Percentiles rank a stretch among this genome's conserved stretches.
phyloP scores from a whole-genome alignment of 2,888 invertebrate species.

The Eupithecia subfuscata region DNA sequence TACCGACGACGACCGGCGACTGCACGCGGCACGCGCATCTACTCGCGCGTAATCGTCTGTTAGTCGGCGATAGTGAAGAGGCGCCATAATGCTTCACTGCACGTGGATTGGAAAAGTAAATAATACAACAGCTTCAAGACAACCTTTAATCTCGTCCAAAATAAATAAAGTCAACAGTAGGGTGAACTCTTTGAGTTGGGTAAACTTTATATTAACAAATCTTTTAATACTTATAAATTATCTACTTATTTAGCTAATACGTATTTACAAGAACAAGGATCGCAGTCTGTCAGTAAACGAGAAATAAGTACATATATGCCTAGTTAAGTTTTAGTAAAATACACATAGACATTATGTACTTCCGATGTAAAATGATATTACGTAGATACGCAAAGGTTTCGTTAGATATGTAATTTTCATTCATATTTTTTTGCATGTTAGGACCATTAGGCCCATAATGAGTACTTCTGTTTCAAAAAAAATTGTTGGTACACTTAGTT shows the following conservation, averaged over 20 bases:
- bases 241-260: constrained; percentile 52
- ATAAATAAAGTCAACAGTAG: constrained; percentile 80
- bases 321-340: not conserved
- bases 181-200: constrained; percentile 81
- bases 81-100: not conserved
- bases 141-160: constrained; percentile 81
- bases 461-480: not conserved
- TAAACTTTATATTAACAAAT: constrained; percentile 77
- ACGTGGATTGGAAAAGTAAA: not conserved
- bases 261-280: constrained; percentile 64
- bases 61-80: not conserved
- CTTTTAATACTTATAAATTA: constrained; percentile 64
- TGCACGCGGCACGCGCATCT: no score
- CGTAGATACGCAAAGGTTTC: constrained; percentile 11
- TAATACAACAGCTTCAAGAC: constrained; percentile 63
- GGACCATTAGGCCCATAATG: not conserved
- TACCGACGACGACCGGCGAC: no score
- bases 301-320: not conserved
- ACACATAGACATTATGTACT: not conserved
- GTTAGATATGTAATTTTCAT: constrained; percentile 9
- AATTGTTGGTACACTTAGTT: not conserved
- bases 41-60: no score
- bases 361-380: constrained; percentile 10
- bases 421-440: not conserved
- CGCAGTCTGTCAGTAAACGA: constrained; percentile 55